Evolutionary conservation across 2,888 invertebrate species (phyloP).

Genomic region (Polydrusus cervinus): DNA sequence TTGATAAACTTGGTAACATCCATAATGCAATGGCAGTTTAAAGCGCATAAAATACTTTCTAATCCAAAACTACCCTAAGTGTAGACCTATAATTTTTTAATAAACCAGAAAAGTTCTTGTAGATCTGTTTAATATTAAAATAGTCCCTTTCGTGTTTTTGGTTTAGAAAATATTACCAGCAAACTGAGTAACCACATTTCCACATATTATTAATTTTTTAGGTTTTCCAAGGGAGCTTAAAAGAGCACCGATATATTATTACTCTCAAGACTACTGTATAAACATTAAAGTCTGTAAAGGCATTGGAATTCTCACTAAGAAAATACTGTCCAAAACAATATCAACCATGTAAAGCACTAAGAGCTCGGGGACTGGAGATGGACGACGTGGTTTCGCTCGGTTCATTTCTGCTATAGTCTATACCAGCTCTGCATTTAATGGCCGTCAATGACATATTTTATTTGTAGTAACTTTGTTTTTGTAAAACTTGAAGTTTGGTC

Average conservation of each 20-base stretch:
- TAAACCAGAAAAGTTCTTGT: background rate
- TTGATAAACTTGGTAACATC: conserved; percentile 13
- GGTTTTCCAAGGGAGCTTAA: conserved; percentile 8
- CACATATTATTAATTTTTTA: background rate
- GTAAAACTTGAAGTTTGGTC: no score
- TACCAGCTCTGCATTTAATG: no score
- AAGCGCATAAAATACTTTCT: background rate
- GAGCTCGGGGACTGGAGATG: no score
- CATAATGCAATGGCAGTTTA: background rate
- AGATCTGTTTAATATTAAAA: background rate
- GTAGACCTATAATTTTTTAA: background rate
- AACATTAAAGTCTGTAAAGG: no score
- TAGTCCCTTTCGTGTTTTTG: background rate
- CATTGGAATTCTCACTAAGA: no score
- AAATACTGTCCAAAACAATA: no score
- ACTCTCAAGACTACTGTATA: no score
- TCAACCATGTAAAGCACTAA: no score
- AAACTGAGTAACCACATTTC: background rate
- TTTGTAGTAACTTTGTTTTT: no score
- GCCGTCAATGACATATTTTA: no score
- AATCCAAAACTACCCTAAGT: background rate
- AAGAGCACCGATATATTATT: background rate
- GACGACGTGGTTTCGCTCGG: no score
- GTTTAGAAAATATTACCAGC: conserved; percentile 8
- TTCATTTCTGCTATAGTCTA: no score